These are phyloP conservation scores for Oryzias celebensis DNA, from an alignment of 2,113 vertebrate genomes.

Conservation along the genomic window DNA sequence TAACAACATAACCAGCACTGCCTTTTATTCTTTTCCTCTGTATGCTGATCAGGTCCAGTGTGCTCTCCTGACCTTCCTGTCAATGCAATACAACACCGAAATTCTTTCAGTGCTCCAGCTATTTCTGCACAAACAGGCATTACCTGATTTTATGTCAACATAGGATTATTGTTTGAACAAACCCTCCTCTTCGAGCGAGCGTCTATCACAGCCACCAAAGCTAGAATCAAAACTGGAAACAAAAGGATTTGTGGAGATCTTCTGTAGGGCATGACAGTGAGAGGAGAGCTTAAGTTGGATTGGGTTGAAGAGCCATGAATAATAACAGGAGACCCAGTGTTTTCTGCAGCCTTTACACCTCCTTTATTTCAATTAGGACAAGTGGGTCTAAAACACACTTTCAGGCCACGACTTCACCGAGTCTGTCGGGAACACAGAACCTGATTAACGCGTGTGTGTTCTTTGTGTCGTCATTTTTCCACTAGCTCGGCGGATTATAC, in stretches of 20 bases:
- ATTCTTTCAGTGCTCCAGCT: constrained; percentile 22
- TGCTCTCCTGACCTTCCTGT: constrained; percentile 55
- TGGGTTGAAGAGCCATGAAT: constrained; percentile 46
- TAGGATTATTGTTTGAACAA: not conserved
- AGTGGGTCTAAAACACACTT: not conserved
- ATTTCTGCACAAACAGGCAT: constrained; percentile 25
- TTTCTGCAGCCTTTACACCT: constrained; percentile 28
- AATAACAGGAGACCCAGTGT: constrained; percentile 35
- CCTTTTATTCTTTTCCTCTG: constrained; percentile 26
- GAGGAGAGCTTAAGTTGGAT: constrained; percentile 40
- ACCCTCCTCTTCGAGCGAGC: not conserved
- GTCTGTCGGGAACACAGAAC: constrained; percentile 15
- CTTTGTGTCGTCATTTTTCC: too few relatives aligned
- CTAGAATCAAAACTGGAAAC: constrained; percentile 16
- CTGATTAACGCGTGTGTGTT: constrained; percentile 16
- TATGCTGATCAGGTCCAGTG: constrained; percentile 28
- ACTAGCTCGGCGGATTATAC: too few relatives aligned
- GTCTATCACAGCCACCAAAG: constrained; percentile 24
- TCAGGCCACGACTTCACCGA: not conserved
- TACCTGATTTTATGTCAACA: constrained; percentile 2
- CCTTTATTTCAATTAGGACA: constrained; percentile 59
- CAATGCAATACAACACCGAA: constrained; percentile 29
- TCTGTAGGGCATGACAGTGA: constrained; percentile 36
- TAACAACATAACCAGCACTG: constrained; percentile 59
- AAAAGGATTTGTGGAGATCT: constrained; percentile 47